phyloP scores from a whole-genome alignment of 2,113 vertebrate genomes.

The Neogobius melanostomus region DNA sequence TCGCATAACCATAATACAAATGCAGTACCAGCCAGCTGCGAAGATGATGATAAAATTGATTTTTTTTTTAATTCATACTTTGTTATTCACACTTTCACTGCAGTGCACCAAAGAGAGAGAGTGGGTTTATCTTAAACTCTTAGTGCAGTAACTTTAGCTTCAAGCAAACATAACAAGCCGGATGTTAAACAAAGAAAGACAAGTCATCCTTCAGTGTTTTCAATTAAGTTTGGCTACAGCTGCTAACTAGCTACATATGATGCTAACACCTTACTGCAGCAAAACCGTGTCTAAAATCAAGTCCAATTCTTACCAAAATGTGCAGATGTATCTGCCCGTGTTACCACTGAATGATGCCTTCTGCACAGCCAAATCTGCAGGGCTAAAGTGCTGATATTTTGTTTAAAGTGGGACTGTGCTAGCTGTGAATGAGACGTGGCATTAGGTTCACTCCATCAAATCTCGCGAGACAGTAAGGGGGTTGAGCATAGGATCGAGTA shows the following conservation, averaged over 20 bases:
- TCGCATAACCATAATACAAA: no score
- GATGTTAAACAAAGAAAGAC: constrained; percentile 8
- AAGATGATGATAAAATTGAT: neutral
- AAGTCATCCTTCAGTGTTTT: neutral
- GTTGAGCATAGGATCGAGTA: no score
- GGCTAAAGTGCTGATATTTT: neutral
- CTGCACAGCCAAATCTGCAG: neutral
- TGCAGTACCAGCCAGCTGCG: neutral
- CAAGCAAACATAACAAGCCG: constrained; percentile 23
- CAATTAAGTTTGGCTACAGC: constrained; percentile 7
- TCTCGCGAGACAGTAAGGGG: constrained; percentile 53
- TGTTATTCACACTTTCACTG: neutral
- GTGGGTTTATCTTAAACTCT: neutral
- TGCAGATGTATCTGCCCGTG: constrained; percentile 6
- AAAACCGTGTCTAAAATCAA: neutral
- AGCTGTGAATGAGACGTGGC: constrained; percentile 68
- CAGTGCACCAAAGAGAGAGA: neutral
- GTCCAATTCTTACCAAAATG: constrained; percentile 26
- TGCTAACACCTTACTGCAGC: constrained; percentile 30
- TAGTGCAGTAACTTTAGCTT: constrained; percentile 3
- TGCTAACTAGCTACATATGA: constrained; percentile 26
- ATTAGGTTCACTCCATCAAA: constrained; percentile 37
- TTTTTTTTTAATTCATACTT: neutral
- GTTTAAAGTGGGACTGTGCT: constrained; percentile 14
- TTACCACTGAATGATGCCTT: neutral